phyloP scores from a whole-genome alignment of 2,113 vertebrate genomes.

The Gallinago paraguaiae region DNA sequence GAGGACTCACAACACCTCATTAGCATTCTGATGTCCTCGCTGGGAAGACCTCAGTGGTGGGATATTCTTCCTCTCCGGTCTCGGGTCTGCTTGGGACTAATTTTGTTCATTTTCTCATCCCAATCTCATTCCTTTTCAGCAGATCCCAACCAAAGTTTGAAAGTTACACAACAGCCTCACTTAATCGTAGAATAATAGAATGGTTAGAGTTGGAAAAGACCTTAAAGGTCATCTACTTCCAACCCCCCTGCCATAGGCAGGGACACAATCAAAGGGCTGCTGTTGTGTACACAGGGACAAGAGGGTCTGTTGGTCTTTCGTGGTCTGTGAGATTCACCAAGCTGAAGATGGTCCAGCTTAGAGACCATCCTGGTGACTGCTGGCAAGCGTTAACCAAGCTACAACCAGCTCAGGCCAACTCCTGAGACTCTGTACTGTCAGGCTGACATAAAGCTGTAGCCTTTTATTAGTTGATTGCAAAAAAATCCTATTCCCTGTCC shows the following conservation, averaged over 20 bases:
- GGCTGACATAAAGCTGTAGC: background rate
- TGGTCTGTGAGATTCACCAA: background rate
- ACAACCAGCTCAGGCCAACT: background rate
- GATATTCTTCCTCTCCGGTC: background rate
- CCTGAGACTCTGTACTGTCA: background rate
- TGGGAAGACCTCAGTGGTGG: background rate
- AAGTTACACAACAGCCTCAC: background rate
- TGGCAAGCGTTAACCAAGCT: background rate
- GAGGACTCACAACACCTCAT: background rate
- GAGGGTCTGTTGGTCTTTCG: rapidly evolving
- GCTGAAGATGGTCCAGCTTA: background rate
- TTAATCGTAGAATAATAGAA: background rate
- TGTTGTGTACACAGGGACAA: background rate
- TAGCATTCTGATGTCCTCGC: background rate
- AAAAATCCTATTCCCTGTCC: background rate
- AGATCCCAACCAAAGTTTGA: background rate
- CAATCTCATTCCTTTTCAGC: background rate
- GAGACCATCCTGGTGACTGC: background rate
- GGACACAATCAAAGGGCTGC: background rate
- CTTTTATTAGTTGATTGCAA: background rate
- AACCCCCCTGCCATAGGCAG: too few species aligned
- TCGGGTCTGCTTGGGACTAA: background rate
- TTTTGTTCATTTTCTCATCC: background rate
- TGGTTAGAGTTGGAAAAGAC: too few species aligned
- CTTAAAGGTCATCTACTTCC: too few species aligned